Conservation (phyloP, 2,888 invertebrate species). For the Thymelicus acteon region DNA sequence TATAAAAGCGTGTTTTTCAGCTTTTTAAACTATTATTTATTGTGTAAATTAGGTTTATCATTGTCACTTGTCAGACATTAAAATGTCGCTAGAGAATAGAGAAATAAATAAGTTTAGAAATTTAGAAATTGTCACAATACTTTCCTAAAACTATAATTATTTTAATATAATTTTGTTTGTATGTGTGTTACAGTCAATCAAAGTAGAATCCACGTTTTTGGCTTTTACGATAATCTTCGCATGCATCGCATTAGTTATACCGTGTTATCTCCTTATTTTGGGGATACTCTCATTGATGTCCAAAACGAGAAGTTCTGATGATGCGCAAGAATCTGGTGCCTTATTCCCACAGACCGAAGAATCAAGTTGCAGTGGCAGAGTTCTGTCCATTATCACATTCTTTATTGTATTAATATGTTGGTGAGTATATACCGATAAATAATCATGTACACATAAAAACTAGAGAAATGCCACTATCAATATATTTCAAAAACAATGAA, state of each 20-base stretch:
- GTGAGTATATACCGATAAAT: conserved; percentile 55
- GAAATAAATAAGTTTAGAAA: too few species aligned
- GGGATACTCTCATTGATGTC: conserved; percentile 83
- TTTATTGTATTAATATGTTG: conserved; percentile 73
- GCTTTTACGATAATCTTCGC: conserved; percentile 86
- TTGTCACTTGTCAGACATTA: too few species aligned
- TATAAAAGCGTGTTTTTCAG: too few species aligned
- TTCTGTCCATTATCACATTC: conserved; percentile 66
- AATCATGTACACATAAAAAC: too few species aligned
- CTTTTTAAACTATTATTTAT: too few species aligned
- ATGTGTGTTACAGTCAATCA: conserved; percentile 85
- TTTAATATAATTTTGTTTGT: conserved; percentile 24
- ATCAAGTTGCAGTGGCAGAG: conserved; percentile 71
- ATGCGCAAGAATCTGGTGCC: conserved; percentile 72
- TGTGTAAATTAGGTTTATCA: too few species aligned
- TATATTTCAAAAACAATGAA: too few species aligned
- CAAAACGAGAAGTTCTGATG: conserved; percentile 61
- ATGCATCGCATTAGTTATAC: conserved; percentile 87
- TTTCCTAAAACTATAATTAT: background rate
- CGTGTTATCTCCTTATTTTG: conserved; percentile 79
- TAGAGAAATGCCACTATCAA: background rate
- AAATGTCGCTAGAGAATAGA: too few species aligned
- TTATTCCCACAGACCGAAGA: conserved; percentile 68
- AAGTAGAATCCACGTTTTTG: conserved; percentile 89
- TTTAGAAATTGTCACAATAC: too few species aligned